These are phyloP conservation scores for Saccostrea cuccullata DNA, from an alignment of 1,140 invertebrate species.

Conservation along the genomic window DNA sequence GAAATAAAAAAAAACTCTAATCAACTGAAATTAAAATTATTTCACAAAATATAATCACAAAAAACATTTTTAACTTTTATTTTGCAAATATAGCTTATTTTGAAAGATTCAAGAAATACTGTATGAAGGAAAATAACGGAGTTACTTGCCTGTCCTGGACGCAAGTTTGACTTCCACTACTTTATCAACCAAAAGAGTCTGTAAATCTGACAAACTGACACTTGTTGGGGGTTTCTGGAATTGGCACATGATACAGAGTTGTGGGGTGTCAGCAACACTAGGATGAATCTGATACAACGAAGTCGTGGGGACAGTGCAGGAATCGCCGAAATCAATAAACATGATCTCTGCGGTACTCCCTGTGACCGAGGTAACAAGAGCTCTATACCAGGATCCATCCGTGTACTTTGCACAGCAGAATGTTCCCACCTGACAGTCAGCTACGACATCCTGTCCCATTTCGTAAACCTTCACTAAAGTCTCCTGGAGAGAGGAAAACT, in stretches of 20 bases:
- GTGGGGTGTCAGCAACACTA: constrained; percentile 50
- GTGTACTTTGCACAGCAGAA: constrained; percentile 83
- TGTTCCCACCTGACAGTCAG: constrained; percentile 47
- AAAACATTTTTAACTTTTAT: too few species aligned
- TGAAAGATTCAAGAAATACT: background rate
- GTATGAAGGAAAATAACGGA: background rate
- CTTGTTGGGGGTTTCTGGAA: constrained; percentile 46
- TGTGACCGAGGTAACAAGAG: constrained; percentile 82
- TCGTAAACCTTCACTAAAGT: constrained; percentile 57
- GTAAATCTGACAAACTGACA: constrained; percentile 36
- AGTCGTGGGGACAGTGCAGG: constrained; percentile 14
- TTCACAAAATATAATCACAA: background rate
- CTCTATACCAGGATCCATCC: constrained; percentile 88
- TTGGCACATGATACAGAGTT: constrained; percentile 62
- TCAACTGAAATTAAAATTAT: background rate
- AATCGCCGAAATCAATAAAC: constrained; percentile 87
- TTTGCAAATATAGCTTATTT: background rate
- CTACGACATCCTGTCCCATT: constrained; percentile 38
- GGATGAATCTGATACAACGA: constrained; percentile 53
- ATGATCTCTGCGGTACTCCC: constrained; percentile 83
- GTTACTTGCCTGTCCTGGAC: constrained; percentile 54
- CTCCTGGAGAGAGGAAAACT: constrained; percentile 56
- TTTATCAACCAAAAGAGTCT: constrained; percentile 57
- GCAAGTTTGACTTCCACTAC: constrained; percentile 57
- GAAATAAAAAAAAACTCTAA: background rate